phyloP scores from a whole-genome alignment of 2,113 vertebrate species.

The Cairina moschata region DNA sequence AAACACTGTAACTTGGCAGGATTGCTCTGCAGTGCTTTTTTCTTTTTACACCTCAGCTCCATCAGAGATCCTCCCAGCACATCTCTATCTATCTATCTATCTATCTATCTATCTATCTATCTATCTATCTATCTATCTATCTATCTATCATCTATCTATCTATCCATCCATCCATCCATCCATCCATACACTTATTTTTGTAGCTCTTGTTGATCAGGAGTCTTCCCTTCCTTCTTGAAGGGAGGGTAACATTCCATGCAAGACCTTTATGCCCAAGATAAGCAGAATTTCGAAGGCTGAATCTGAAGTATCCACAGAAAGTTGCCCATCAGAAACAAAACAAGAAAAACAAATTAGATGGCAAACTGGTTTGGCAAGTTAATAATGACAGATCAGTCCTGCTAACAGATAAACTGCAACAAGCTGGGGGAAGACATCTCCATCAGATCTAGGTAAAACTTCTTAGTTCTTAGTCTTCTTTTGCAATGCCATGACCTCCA shows the following conservation, averaged over 20 bases:
- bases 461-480: neutral
- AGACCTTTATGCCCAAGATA: neutral
- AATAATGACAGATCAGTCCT: neutral
- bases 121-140: too few relatives aligned
- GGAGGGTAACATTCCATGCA: neutral
- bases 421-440: neutral
- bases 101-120: too few relatives aligned
- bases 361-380: neutral
- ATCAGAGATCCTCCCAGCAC: neutral
- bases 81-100: too few relatives aligned
- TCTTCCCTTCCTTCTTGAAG: neutral
- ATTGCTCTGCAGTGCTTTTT: neutral
- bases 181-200: neutral
- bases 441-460: neutral
- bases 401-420: neutral
- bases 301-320: neutral
- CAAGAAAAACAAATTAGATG: neutral
- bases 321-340: neutral
- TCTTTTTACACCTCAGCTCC: neutral
- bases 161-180: too few relatives aligned
- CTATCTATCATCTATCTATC: too few relatives aligned
- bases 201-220: neutral
- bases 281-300: neutral
- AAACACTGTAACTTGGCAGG: neutral
- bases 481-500: neutral